Evolutionary conservation across 2,797 vertebrate species (phyloP).

Genomic region (Peromyscus eremicus): DNA sequence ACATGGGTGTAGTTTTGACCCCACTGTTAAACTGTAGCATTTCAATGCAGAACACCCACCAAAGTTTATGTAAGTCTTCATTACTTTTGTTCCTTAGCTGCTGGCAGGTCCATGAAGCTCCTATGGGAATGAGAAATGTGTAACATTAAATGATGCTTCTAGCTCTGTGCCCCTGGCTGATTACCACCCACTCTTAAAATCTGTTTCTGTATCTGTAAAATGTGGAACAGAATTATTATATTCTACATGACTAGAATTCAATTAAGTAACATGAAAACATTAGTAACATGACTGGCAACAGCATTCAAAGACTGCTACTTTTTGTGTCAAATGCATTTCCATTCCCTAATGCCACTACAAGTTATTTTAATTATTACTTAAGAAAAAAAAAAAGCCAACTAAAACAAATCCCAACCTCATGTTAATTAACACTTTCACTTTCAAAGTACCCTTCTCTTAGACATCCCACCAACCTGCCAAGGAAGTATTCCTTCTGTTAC

Average conservation of each 20-base stretch:
- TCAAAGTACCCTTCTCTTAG: slow-evolving; percentile 32
- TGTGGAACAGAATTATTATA: not conserved
- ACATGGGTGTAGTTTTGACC: not conserved
- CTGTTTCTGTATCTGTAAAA: slow-evolving; percentile 48
- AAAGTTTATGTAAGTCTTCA: slow-evolving; percentile 98
- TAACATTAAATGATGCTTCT: slow-evolving; percentile 53
- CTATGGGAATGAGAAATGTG: slow-evolving; percentile 85
- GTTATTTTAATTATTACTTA: slow-evolving; percentile 4
- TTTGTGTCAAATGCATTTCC: slow-evolving; percentile 12
- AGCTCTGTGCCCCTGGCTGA: not conserved
- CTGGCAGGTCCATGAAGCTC: slow-evolving; percentile 94
- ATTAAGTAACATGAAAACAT: slow-evolving; percentile 49
- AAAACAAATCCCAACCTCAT: slow-evolving; percentile 36
- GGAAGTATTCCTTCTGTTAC: not conserved
- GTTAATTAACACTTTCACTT: slow-evolving; percentile 14
- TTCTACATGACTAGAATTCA: slow-evolving; percentile 18
- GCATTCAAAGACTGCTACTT: slow-evolving; percentile 19
- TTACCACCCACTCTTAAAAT: slow-evolving; percentile 41
- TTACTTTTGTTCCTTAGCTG: slow-evolving; percentile 96
- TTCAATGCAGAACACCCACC: slow-evolving; percentile 88
- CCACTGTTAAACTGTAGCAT: not conserved
- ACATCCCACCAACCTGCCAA: not conserved
- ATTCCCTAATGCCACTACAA: slow-evolving; percentile 21
- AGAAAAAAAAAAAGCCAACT: not conserved
- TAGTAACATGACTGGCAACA: slow-evolving; percentile 1